phyloP scores from a whole-genome alignment of 2,113 vertebrate genomes.

The Phaetusa simplex region DNA sequence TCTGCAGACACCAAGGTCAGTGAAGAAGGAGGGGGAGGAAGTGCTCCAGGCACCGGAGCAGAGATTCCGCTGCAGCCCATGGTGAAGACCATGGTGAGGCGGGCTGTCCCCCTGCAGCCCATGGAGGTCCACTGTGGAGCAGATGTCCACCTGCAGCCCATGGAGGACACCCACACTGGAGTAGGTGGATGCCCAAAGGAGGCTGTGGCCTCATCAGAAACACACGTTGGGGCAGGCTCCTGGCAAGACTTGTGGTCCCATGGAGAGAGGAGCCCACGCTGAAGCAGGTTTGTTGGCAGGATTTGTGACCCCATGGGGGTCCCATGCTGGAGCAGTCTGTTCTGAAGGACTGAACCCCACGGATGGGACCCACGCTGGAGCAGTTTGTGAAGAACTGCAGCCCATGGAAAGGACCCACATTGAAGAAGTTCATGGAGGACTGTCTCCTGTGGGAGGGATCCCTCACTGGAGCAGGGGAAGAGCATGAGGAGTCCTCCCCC shows the following conservation, averaged over 20 bases:
- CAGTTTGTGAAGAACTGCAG: not conserved
- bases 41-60: not conserved
- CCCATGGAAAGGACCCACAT: not conserved
- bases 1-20: not conserved
- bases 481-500: not conserved
- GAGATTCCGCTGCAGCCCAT: not conserved
- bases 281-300: not conserved
- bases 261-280: not conserved
- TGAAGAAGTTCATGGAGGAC: not conserved
- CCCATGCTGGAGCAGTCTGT: not conserved
- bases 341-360: not conserved
- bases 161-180: not conserved
- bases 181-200: not conserved
- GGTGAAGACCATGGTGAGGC: not conserved
- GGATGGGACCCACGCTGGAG: not conserved
- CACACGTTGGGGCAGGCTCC: too few species aligned
- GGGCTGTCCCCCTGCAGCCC: not conserved
- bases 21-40: not conserved
- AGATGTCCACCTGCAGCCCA: not conserved
- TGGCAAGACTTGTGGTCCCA: not conserved
- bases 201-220: too few species aligned
- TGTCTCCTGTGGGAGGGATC: not conserved
- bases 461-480: not conserved
- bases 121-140: not conserved
- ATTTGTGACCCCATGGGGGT: not conserved